Conservation (phyloP, 2,888 invertebrate genomes). For the Erpobdella octoculata region DNA sequence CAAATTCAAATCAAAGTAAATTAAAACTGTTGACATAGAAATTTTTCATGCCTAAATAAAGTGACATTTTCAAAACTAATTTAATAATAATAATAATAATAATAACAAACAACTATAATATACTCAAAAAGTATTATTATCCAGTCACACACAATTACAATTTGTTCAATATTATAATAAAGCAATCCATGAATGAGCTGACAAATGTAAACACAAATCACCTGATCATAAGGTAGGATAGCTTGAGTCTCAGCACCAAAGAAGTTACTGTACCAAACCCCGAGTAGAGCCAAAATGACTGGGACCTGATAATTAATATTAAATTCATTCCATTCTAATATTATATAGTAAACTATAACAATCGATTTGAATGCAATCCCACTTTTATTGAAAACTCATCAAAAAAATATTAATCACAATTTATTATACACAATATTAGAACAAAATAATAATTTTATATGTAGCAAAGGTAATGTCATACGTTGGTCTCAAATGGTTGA, state of each 20-base stretch:
- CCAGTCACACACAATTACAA: no score
- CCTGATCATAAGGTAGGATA: constrained; percentile 91
- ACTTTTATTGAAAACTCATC: no score
- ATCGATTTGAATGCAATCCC: background rate
- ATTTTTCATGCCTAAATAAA: no score
- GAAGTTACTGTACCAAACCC: constrained; percentile 80
- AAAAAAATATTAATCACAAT: no score
- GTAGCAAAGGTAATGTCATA: constrained; percentile 54
- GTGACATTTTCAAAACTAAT: background rate
- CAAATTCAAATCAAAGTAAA: no score
- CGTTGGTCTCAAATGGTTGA: constrained; percentile 82
- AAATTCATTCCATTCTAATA: background rate
- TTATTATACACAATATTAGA: no score
- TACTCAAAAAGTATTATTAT: background rate
- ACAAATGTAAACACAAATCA: constrained; percentile 38
- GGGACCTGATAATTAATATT: constrained; percentile 67
- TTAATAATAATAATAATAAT: background rate
- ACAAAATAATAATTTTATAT: background rate
- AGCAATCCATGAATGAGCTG: no score
- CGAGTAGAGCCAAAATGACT: constrained; percentile 77
- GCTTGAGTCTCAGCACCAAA: constrained; percentile 91
- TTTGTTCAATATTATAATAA: no score
- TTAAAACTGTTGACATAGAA: no score
- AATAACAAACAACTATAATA: no score
- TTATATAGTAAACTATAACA: background rate